Conservation (phyloP, 1,140 invertebrate genomes). For the Venturia canescens region DNA sequence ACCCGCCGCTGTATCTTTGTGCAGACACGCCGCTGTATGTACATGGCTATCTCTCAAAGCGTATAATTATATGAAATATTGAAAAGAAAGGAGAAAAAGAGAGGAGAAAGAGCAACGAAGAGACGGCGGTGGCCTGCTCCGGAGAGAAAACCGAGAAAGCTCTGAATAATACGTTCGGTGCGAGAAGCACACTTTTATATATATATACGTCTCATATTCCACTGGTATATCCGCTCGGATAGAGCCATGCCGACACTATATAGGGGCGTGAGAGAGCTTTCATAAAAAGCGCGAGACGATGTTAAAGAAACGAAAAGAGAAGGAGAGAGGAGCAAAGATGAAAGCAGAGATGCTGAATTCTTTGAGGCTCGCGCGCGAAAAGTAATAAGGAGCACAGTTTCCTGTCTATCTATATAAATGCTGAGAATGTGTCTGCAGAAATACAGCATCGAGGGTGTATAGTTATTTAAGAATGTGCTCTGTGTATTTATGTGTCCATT, state of each 20-base stretch:
- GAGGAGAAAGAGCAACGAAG: neutral
- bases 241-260: slow-evolving; percentile 22
- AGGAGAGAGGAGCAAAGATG: neutral
- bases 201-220: slow-evolving; percentile 32
- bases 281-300: slow-evolving; percentile 35
- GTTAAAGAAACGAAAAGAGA: slow-evolving; percentile 27
- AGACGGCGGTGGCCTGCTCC: neutral
- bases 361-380: slow-evolving; percentile 3
- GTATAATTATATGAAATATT: slow-evolving; percentile 37
- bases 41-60: neutral
- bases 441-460: neutral
- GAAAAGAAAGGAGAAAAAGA: slow-evolving; percentile 22
- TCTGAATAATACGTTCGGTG: slow-evolving; percentile 23
- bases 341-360: slow-evolving; percentile 24
- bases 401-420: neutral
- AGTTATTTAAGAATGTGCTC: slow-evolving; percentile 11
- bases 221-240: slow-evolving; percentile 24
- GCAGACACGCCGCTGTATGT: neutral
- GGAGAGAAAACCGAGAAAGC: slow-evolving; percentile 28
- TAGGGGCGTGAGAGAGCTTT: slow-evolving; percentile 15
- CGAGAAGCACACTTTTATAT: neutral
- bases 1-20: neutral
- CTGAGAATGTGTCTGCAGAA: neutral
- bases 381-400: slow-evolving; percentile 19
- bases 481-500: slow-evolving; percentile 3